Evolutionary conservation across 2,797 vertebrate genomes (phyloP), one percentile per base, ranked within the genome.

Genomic region (Galaxias olidus): DNA sequence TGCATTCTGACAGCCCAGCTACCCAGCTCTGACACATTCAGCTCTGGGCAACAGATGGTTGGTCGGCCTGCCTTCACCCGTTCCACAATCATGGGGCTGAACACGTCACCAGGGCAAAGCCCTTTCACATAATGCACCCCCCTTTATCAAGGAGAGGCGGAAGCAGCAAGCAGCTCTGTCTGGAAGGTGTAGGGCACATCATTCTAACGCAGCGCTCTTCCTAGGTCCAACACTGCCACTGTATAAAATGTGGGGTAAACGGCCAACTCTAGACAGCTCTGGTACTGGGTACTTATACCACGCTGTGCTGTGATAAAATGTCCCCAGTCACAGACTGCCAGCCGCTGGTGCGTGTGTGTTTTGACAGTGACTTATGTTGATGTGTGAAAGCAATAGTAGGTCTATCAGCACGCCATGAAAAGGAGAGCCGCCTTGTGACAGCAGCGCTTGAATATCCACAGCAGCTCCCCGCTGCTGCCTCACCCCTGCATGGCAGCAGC

Each of bases 251-350:
- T 66, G 73, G 72, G 15, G 67, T 77, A 64, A 75, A 78, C 57
- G 62, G 75, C 74, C 82, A 82, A 62, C 70, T 78, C 53, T 54
- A 43, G 84, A 86, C 85, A 84, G 81, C 78, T 86, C 14, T 0
- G 74, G 81, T 83, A 71, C 76, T 86, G 76, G 68, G 72, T 72
- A 61, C 71, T 75, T 63, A 40, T 68, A 69, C 64, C 84, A 72
- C 61, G 83, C 85, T 81, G 86, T 42, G 81, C 68, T 57, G 66
- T 73, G 80, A 85, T 80, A 84, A 80, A 81, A 84, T 69, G 72
- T 85, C 85, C 78, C 79, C 12, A 72, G 66, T 1, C 8, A 64
- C 57, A 72, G 62, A 66, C 65, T 73, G 61, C 56, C 68, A 44
- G 53, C 69, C 42, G 45, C 60, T 56, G 41, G 7, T 3, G 9